Conservation (phyloP, 2,888 invertebrate genomes). For the Lamellibrachia columna region DNA sequence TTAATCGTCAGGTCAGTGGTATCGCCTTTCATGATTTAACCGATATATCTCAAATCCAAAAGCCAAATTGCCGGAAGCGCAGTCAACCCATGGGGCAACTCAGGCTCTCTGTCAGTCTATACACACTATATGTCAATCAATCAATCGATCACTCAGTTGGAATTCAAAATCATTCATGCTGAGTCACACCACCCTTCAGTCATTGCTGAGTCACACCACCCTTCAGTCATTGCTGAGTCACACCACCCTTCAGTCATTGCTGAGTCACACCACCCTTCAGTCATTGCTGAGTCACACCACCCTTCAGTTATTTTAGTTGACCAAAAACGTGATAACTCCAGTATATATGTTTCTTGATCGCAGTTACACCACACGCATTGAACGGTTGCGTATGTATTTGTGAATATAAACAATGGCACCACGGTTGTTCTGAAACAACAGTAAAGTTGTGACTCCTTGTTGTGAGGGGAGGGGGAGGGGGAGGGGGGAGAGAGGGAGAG, state of each 20-base stretch:
- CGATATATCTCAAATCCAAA: neutral
- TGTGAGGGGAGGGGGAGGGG: too few species aligned
- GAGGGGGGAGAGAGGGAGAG: too few species aligned
- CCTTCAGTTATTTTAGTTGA: neutral
- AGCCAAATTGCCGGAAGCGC: neutral
- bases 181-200: neutral
- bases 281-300: neutral
- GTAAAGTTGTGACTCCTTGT: neutral
- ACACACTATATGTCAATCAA: neutral
- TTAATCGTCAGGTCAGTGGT: neutral
- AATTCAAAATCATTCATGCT: neutral
- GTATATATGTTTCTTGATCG: neutral
- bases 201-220: neutral
- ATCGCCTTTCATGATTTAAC: neutral
- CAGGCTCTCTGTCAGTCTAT: neutral
- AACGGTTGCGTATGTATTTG: neutral
- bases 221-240: neutral
- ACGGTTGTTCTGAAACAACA: neutral
- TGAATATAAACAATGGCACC: neutral
- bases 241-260: neutral
- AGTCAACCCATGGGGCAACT: neutral
- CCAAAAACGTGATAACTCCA: neutral
- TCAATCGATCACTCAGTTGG: slow-evolving; percentile 1
- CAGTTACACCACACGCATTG: neutral
- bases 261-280: neutral